Evolutionary conservation across 2,888 invertebrate genomes (phyloP).

Genomic region (Odontothrips loti): DNA sequence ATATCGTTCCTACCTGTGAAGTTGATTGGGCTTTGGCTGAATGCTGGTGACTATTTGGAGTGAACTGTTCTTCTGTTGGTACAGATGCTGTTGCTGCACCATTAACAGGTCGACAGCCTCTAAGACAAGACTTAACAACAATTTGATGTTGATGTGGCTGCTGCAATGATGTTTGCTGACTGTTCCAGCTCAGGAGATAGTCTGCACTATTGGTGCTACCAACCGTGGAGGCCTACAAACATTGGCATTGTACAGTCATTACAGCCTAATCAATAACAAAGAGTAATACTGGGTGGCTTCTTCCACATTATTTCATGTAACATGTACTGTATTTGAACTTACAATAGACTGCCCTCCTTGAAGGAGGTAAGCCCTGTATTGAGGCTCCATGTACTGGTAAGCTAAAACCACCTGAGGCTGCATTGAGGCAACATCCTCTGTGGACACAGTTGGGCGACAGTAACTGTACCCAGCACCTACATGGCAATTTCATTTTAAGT

Average conservation of each 20-base stretch:
- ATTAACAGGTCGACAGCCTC: slow-evolving; percentile 48
- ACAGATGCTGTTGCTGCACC: slow-evolving; percentile 42
- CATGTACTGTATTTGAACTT: background rate
- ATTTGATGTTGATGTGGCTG: slow-evolving; percentile 37
- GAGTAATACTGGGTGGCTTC: no score
- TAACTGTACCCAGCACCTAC: slow-evolving; percentile 49
- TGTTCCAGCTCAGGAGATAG: slow-evolving; percentile 61
- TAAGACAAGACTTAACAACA: slow-evolving; percentile 9
- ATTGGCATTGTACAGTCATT: background rate
- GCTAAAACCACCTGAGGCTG: slow-evolving; percentile 35
- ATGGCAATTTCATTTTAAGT: slow-evolving; percentile 39
- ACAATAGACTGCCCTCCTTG: slow-evolving; percentile 49
- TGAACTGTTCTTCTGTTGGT: slow-evolving; percentile 39
- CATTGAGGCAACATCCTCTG: slow-evolving; percentile 60
- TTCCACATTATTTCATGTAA: no score
- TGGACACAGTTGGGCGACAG: slow-evolving; percentile 73
- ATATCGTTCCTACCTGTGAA: slow-evolving; percentile 32
- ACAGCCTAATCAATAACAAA: background rate
- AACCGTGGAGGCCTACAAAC: background rate
- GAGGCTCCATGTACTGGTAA: slow-evolving; percentile 63
- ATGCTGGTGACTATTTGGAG: background rate
- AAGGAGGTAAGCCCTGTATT: slow-evolving; percentile 64
- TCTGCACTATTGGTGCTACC: slow-evolving; percentile 57
- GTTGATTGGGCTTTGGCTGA: slow-evolving; percentile 29
- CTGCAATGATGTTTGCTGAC: slow-evolving; percentile 41